Conservation (phyloP, 2,113 vertebrate species). For the Hemicordylus capensis region DNA sequence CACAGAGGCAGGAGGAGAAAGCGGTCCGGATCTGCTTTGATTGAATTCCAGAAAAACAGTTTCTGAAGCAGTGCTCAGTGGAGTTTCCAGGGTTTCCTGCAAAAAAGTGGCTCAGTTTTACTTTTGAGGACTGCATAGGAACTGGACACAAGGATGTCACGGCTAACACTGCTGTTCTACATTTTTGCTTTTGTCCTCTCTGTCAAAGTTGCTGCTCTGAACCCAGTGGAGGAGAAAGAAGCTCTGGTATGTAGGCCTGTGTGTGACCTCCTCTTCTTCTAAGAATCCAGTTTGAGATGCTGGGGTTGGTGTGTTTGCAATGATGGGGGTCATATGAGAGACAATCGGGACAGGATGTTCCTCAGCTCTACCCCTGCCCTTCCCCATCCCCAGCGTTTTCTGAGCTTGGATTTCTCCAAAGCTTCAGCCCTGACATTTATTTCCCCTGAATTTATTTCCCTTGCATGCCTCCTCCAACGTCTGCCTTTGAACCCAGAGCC, state of each 20-base stretch:
- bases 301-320: not conserved
- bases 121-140: not conserved
- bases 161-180: slow-evolving; percentile 17
- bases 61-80: not conserved
- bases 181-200: slow-evolving; percentile 2
- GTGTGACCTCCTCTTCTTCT: not conserved
- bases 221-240: slow-evolving; percentile 19
- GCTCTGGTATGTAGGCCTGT: slow-evolving; percentile 29
- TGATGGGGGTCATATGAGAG: not conserved
- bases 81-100: not conserved
- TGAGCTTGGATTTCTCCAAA: not conserved
- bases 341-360: not conserved
- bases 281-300: not conserved
- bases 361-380: not conserved
- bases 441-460: not conserved
- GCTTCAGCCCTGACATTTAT: not conserved
- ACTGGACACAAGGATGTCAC: not conserved
- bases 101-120: not conserved
- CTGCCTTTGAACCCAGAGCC: not conserved
- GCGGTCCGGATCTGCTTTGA: slow-evolving; percentile 8
- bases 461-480: not conserved
- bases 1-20: slow-evolving; percentile 10
- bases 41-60: slow-evolving; percentile 12
- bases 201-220: not conserved
- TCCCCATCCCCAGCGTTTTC: not conserved